A percentile compares a stretch with the other conserved stretches of the same genome.
These are phyloP conservation scores for Oncorhynchus tshawytscha DNA, from an alignment of 2,113 vertebrate species.

Conservation along the genomic window DNA sequence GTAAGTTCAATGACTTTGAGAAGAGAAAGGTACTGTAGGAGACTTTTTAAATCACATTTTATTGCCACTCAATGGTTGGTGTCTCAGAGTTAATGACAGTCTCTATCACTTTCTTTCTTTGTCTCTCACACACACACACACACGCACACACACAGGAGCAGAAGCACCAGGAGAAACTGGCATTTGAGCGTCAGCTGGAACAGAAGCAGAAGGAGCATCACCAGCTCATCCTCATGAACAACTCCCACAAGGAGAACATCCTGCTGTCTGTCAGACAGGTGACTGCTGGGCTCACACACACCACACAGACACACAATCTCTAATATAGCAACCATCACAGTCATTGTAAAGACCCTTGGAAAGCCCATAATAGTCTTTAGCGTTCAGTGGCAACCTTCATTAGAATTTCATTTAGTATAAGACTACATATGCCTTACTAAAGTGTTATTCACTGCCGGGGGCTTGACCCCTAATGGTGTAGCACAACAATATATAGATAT, in stretches of 20 bases:
- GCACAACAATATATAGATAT: not conserved
- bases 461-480: not conserved
- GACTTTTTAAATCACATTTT: not conserved
- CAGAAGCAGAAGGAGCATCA: conserved; percentile 83
- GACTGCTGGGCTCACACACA: not conserved
- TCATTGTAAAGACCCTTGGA: too few species aligned
- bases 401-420: not conserved
- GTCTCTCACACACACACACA: not conserved
- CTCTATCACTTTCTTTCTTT: conserved; percentile 22
- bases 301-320: not conserved
- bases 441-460: not conserved
- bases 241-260: conserved; percentile 81
- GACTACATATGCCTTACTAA: not conserved
- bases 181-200: conserved; percentile 83
- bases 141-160: conserved; percentile 72
- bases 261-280: conserved; percentile 89
- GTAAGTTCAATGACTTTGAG: conserved; percentile 90
- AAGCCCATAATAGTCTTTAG: too few species aligned
- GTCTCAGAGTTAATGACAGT: not conserved
- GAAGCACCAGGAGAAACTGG: conserved; percentile 86
- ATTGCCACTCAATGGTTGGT: not conserved
- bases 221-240: conserved; percentile 81
- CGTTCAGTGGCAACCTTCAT: too few species aligned
- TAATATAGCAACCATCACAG: not conserved
- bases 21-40: conserved; percentile 83